Percentiles rank a stretch among this genome's conserved stretches.
These are phyloP conservation scores for Enteromius thamalakanensis DNA, from an alignment of 2,797 vertebrate genomes.

Conservation along the genomic window DNA sequence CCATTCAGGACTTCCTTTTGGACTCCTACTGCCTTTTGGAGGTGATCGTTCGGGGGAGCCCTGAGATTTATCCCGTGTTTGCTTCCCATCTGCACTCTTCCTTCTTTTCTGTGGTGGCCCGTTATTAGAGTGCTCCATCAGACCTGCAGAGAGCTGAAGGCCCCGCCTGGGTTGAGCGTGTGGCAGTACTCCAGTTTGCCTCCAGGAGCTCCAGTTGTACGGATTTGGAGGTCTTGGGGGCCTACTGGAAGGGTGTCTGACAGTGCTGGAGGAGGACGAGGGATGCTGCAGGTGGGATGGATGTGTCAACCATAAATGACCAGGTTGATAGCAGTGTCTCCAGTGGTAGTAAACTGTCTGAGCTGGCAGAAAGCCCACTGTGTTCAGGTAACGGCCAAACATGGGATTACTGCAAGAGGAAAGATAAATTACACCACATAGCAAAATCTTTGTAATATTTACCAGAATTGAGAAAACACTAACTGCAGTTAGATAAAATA, in stretches of 20 bases:
- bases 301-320: slow-evolving; percentile 60
- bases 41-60: slow-evolving; percentile 8
- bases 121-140: slow-evolving; percentile 76
- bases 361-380: slow-evolving; percentile 72
- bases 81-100: slow-evolving; percentile 63
- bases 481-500: background rate
- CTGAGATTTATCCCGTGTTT: background rate
- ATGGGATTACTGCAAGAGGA: slow-evolving; percentile 78
- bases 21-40: slow-evolving; percentile 26
- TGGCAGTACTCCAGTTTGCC: slow-evolving; percentile 64
- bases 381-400: slow-evolving; percentile 82
- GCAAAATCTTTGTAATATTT: background rate
- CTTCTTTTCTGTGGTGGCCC: slow-evolving; percentile 82
- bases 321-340: slow-evolving; percentile 60
- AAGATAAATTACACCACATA: background rate
- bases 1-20: slow-evolving; percentile 43
- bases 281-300: slow-evolving; percentile 14
- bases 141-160: slow-evolving; percentile 72
- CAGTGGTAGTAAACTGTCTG: background rate
- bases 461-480: background rate
- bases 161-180: slow-evolving; percentile 64
- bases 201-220: slow-evolving; percentile 64
- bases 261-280: background rate
- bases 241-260: slow-evolving; percentile 49
- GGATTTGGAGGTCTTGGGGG: slow-evolving; percentile 64